Base-by-base conservation (phyloP, 1,140 invertebrate species). In the Holotrichia oblita region DNA sequence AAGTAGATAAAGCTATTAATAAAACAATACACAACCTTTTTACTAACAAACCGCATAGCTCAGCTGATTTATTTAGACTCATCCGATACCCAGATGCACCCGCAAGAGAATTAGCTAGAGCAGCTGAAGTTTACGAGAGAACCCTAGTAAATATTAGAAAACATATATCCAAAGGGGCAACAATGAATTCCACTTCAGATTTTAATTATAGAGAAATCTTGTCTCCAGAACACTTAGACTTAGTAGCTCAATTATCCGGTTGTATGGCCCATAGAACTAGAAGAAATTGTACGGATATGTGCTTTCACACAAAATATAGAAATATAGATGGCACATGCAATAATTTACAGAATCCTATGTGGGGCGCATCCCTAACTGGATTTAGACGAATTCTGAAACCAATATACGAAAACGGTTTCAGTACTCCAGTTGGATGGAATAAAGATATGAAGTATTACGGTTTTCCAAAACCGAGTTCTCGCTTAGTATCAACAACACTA, bases 371-470 rank as follows among this genome's bases (percentile, higher is more conserved):
- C 0, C 92, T 98, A 77, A 97, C 94, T 0, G 93, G 94, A 6
- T 97, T 99, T 82, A 86, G 92, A 22, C 88, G 98, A 82, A 87
- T 99, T 10, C 87, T 98, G 0, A 92, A 92, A 79, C 94, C 98
- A 0, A 93, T 95, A 73, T 99, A 99, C 87, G 98, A 99, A 89
- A 99, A 99, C 87, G 98, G 97, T 24, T 98, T 99, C 84, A 98
- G 96, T 83, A 93, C 94, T 76, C 98, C 97, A 0, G 91, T 96
- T 24, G 97, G 97, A 27, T 98, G 97, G 97, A 93, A 94, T 69
- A 93, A 92, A 84, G 89, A 88, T 0, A 89, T 90, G 42, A 90
- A 94, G 75, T 98, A 99, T 85, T 93, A 95, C 83, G 97, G 97
- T 0, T 94, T 91, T 85, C 87, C 89, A 1, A 93, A 98, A 84